phyloP scores from a whole-genome alignment of 2,888 invertebrate genomes.

The Coleophora deauratella region DNA sequence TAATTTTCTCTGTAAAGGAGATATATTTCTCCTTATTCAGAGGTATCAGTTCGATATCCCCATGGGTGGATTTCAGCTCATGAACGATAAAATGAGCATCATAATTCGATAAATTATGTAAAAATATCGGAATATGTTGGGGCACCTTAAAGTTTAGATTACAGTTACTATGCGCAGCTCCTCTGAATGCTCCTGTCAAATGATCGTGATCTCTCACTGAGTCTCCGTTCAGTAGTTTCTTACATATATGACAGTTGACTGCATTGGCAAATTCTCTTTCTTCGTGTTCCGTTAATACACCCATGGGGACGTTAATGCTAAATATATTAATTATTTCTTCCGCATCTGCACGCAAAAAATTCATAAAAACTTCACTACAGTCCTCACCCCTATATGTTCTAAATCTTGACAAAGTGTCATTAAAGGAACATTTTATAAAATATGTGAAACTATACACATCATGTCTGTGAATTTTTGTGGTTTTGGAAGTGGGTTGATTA shows the following conservation, averaged over 20 bases:
- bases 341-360: too few species aligned
- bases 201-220: conserved; percentile 4
- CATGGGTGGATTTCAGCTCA: conserved; percentile 19
- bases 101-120: conserved; percentile 8
- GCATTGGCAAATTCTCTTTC: conserved; percentile 4
- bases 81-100: conserved; percentile 22
- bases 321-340: too few species aligned
- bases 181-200: conserved; percentile 3
- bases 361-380: conserved; percentile 5
- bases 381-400: conserved; percentile 20
- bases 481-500: conserved; percentile 16
- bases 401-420: conserved; percentile 21
- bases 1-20: conserved; percentile 23
- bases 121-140: conserved; percentile 2
- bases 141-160: conserved; percentile 1
- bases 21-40: conserved; percentile 28
- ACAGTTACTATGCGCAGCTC: conserved; percentile 3
- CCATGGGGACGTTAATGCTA: too few species aligned
- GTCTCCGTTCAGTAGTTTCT: background rate
- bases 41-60: conserved; percentile 20
- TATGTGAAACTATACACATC: conserved; percentile 25
- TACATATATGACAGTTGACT: conserved; percentile 1
- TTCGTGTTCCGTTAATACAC: conserved; percentile 5
- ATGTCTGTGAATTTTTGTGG: conserved; percentile 21
- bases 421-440: conserved; percentile 24